Evolutionary conservation across 2,888 invertebrate genomes (phyloP).

Genomic region (Exocentrus adspersus): DNA sequence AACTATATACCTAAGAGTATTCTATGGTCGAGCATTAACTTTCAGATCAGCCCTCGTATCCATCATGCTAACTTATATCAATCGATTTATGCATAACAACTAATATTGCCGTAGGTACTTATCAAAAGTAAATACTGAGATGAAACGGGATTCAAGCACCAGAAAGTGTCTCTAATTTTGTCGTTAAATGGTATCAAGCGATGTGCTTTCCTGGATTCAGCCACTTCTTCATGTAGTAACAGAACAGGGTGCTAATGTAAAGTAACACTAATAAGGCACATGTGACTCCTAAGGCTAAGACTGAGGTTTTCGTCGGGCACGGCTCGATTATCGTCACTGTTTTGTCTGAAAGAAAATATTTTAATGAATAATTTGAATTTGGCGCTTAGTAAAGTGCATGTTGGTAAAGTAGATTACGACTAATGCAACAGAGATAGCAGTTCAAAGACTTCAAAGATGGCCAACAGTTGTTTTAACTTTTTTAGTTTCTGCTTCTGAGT

Average conservation of each 20-base stretch:
- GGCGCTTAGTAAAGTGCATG: too few species aligned
- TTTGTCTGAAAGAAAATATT: conserved; percentile 73
- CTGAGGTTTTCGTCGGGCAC: conserved; percentile 91
- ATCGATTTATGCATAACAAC: conserved; percentile 38
- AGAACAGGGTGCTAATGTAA: conserved; percentile 91
- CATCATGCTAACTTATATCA: conserved; percentile 51
- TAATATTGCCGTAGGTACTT: conserved; percentile 25
- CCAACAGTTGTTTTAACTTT: too few species aligned
- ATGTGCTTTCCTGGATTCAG: conserved; percentile 85
- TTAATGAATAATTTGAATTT: too few species aligned
- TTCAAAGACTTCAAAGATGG: too few species aligned
- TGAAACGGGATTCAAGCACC: conserved; percentile 39
- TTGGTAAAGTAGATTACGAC: too few species aligned
- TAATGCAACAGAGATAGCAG: too few species aligned
- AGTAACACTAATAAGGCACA: conserved; percentile 89
- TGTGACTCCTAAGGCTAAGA: conserved; percentile 89
- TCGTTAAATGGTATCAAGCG: conserved; percentile 66
- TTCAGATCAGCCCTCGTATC: conserved; percentile 30
- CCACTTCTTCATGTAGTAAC: conserved; percentile 94
- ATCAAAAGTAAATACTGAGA: conserved; percentile 29
- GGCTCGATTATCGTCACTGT: conserved; percentile 91
- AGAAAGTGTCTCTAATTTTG: conserved; percentile 34
- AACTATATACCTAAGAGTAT: too few species aligned
- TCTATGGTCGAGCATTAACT: not conserved
- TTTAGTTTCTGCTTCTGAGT: too few species aligned